These are phyloP conservation scores for Kryptolebias marmoratus DNA, from an alignment of 2,113 vertebrate genomes.

Conservation along the genomic window DNA sequence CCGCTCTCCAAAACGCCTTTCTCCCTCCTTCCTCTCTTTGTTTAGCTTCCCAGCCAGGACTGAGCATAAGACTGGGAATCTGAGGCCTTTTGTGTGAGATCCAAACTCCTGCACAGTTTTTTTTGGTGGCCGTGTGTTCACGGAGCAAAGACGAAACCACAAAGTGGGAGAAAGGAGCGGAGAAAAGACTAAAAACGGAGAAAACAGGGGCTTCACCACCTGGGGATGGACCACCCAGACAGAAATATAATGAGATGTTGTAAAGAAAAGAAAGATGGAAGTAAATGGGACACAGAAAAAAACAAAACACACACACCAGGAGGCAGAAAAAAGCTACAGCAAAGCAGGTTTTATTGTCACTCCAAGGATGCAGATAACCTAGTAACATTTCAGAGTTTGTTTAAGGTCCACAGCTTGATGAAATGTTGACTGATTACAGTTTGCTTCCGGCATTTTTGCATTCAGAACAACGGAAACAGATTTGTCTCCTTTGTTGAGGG, in stretches of 20 bases:
- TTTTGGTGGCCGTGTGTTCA: slow-evolving; percentile 65
- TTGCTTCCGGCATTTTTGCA: background rate
- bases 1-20: slow-evolving; percentile 25
- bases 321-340: slow-evolving; percentile 7
- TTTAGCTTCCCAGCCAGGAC: slow-evolving; percentile 57
- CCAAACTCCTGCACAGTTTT: slow-evolving; percentile 62
- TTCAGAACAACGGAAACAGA: slow-evolving; percentile 11
- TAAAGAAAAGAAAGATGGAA: background rate
- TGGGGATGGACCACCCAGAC: slow-evolving; percentile 34
- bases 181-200: background rate
- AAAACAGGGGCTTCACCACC: slow-evolving; percentile 19
- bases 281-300: background rate
- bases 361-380: slow-evolving; percentile 6
- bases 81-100: slow-evolving; percentile 62
- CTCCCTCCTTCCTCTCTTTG: slow-evolving; percentile 62
- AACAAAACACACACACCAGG: background rate
- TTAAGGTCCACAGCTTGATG: slow-evolving; percentile 27
- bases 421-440: slow-evolving; percentile 8
- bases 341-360: slow-evolving; percentile 17
- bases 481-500: slow-evolving; percentile 1
- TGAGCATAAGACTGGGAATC: slow-evolving; percentile 48
- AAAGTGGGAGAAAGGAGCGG: background rate
- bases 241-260: background rate
- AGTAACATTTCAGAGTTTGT: slow-evolving; percentile 20
- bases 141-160: slow-evolving; percentile 45